These are phyloP conservation scores for Drosophila seguyi DNA, from an alignment of 1,140 invertebrate genomes.

Conservation along the genomic window DNA sequence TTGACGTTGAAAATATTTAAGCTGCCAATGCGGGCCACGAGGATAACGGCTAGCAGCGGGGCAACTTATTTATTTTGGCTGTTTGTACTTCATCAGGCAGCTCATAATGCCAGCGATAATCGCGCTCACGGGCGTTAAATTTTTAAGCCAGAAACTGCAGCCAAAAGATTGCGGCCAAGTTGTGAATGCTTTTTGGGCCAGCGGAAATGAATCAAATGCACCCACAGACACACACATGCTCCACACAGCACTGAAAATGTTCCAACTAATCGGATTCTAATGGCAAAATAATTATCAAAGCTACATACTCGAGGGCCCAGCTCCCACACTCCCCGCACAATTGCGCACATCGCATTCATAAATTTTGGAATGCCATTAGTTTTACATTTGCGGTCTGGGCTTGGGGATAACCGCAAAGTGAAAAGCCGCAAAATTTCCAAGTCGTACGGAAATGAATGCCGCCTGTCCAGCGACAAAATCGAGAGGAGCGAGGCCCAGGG, in stretches of 20 bases:
- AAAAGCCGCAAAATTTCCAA: slow-evolving; percentile 84
- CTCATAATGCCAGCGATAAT: slow-evolving; percentile 73
- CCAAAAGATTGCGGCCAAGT: slow-evolving; percentile 48
- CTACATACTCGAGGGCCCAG: slow-evolving; percentile 47
- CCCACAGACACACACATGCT: slow-evolving; percentile 24
- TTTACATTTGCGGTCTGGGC: slow-evolving; percentile 84
- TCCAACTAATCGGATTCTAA: slow-evolving; percentile 85
- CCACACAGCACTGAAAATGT: slow-evolving; percentile 47
- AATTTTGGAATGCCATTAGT: slow-evolving; percentile 84
- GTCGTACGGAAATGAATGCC: slow-evolving; percentile 83
- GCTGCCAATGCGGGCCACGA: slow-evolving; percentile 35
- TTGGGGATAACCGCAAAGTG: slow-evolving; percentile 81
- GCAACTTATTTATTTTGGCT: slow-evolving; percentile 71
- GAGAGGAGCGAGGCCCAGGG: slow-evolving; percentile 26
- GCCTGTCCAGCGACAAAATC: slow-evolving; percentile 63
- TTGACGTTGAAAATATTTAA: slow-evolving; percentile 79
- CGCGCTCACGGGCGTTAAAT: slow-evolving; percentile 50
- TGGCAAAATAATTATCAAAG: slow-evolving; percentile 85
- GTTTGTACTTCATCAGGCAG: slow-evolving; percentile 79
- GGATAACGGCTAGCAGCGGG: slow-evolving; percentile 21
- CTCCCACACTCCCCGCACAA: slow-evolving; percentile 2
- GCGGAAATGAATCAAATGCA: slow-evolving; percentile 78
- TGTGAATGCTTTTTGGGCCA: slow-evolving; percentile 33
- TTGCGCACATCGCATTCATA: slow-evolving; percentile 68
- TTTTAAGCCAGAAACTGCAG: slow-evolving; percentile 54